phyloP scores from a whole-genome alignment of 2,888 invertebrate genomes.

The Dryomyza anilis region DNA sequence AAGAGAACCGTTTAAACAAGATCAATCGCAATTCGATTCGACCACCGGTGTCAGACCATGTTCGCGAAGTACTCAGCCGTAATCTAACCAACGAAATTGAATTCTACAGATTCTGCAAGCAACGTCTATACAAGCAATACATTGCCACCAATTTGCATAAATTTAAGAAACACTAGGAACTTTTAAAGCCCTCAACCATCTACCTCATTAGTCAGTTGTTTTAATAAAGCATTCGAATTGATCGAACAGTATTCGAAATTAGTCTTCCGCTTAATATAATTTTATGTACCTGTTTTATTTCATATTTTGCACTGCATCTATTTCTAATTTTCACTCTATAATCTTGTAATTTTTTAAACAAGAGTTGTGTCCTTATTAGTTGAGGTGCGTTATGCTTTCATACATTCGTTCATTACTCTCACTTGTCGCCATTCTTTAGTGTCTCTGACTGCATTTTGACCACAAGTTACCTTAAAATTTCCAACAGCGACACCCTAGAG shows the following conservation, averaged over 20 bases:
- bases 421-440: neutral
- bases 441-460: neutral
- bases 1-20: slow-evolving; percentile 38
- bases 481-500: neutral
- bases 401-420: neutral
- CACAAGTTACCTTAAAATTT: no score
- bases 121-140: slow-evolving; percentile 78
- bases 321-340: neutral
- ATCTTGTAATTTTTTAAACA: neutral
- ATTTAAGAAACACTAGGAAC: neutral
- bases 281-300: no score
- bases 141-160: slow-evolving; percentile 62
- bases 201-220: no score
- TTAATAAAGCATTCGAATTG: no score
- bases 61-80: slow-evolving; percentile 77
- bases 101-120: slow-evolving; percentile 86
- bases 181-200: neutral
- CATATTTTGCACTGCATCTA: neutral
- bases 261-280: neutral
- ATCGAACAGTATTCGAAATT: no score
- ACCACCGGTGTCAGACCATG: slow-evolving; percentile 78
- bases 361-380: neutral
- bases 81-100: slow-evolving; percentile 88
- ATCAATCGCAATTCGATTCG: slow-evolving; percentile 74
- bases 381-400: neutral